phyloP scores from a whole-genome alignment of 2,888 invertebrate species.

The Lacanobia wlatinum region DNA sequence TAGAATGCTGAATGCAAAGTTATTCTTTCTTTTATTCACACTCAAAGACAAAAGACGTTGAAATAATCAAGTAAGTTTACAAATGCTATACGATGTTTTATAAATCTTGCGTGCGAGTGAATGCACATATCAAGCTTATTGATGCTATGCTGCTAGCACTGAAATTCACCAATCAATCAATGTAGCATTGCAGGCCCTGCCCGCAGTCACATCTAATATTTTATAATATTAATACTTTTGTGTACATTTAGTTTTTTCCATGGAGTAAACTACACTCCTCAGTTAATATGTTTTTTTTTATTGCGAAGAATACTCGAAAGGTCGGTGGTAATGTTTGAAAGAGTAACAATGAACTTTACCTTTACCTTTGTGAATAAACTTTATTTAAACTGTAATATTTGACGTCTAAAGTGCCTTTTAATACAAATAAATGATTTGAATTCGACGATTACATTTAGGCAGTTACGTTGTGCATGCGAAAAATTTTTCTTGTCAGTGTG shows the following conservation, averaged over 20 bases:
- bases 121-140: background rate
- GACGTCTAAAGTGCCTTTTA: no score
- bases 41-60: background rate
- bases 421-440: no score
- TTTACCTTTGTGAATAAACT: no score
- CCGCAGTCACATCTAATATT: background rate
- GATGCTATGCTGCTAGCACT: conserved; percentile 1
- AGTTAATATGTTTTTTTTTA: no score
- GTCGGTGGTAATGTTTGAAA: no score
- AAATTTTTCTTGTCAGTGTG: background rate
- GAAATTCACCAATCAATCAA: background rate
- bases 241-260: background rate
- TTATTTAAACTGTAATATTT: no score
- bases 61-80: background rate
- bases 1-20: background rate
- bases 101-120: background rate
- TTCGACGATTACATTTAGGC: no score
- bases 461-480: no score
- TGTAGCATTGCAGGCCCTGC: background rate
- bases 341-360: no score
- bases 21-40: background rate
- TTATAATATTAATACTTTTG: background rate
- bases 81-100: conserved; percentile 3
- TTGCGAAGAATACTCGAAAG: no score
- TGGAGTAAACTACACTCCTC: background rate